A percentile compares a stretch with the other conserved stretches of the same genome.
Evolutionary conservation across 2,113 vertebrate species (phyloP).

Genomic region (Poeciliopsis turrubarensis): DNA sequence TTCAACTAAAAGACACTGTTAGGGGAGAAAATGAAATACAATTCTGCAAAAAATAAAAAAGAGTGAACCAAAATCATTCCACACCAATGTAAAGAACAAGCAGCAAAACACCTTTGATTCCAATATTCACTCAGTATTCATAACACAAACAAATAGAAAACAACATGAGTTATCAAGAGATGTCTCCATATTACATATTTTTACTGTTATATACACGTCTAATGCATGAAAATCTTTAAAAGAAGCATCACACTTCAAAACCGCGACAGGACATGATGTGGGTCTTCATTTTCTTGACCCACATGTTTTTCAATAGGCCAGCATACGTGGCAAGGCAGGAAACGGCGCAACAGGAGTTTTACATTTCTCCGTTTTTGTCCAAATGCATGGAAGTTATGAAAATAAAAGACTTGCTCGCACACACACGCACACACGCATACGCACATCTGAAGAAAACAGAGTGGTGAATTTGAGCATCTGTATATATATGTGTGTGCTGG

Average conservation of each 20-base stretch:
- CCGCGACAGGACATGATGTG: neutral
- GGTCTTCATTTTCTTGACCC: neutral
- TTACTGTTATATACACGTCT: neutral
- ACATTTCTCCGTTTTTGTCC: constrained; percentile 1
- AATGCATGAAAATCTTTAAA: neutral
- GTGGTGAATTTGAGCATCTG: constrained; percentile 12
- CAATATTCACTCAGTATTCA: too few species aligned
- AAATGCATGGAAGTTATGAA: constrained; percentile 22
- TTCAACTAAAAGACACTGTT: too few species aligned
- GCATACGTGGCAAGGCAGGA: neutral
- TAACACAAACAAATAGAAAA: too few species aligned
- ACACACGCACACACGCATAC: too few species aligned
- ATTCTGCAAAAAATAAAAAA: too few species aligned
- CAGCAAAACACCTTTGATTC: too few species aligned
- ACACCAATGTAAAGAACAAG: too few species aligned
- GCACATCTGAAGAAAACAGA: constrained; percentile 3
- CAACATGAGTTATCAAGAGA: neutral
- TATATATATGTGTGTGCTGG: constrained; percentile 9
- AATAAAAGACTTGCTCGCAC: neutral
- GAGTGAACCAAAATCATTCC: too few species aligned
- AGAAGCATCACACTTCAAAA: neutral
- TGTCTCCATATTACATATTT: neutral
- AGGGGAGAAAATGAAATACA: too few species aligned
- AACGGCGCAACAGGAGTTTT: neutral
- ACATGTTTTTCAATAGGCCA: neutral